A percentile compares a stretch with the other conserved stretches of the same genome.
These are phyloP conservation scores for Chaenodraco wilsoni DNA, from an alignment of 2,797 vertebrate genomes.

Conservation along the genomic window DNA sequence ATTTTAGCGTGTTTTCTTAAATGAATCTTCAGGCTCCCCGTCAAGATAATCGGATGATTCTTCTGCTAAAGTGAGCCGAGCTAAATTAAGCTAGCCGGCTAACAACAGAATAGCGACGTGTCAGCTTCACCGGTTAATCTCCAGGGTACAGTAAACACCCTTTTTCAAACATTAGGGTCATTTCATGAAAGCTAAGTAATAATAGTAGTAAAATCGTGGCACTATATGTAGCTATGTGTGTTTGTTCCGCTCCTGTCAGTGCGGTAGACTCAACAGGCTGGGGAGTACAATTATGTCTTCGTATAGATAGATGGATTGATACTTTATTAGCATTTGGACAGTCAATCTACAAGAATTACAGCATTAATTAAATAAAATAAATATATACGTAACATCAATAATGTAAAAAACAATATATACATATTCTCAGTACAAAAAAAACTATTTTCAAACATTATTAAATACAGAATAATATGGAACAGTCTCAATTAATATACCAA, in stretches of 20 bases:
- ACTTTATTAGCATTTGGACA: no score
- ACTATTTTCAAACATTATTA: no score
- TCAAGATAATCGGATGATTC: constrained; percentile 43
- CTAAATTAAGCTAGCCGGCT: constrained; percentile 37
- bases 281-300: rapidly evolving
- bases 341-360: no score
- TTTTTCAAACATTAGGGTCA: neutral
- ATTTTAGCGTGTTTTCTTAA: neutral
- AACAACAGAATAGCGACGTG: constrained; percentile 27
- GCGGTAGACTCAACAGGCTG: constrained; percentile 14
- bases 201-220: no score
- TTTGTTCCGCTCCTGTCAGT: constrained; percentile 1
- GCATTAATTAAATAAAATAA: no score
- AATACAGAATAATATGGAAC: no score
- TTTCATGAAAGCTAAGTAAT: rapidly evolving
- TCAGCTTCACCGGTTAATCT: constrained; percentile 4
- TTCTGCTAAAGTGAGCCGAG: constrained; percentile 46
- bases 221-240: neutral
- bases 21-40: neutral
- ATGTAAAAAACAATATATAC: no score
- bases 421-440: no score
- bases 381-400: no score
- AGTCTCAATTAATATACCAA: no score
- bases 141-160: no score
- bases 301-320: no score